Evolutionary conservation across 2,113 vertebrate genomes (phyloP), one percentile per base, ranked within the genome.

Genomic region (Alethe diademata): DNA sequence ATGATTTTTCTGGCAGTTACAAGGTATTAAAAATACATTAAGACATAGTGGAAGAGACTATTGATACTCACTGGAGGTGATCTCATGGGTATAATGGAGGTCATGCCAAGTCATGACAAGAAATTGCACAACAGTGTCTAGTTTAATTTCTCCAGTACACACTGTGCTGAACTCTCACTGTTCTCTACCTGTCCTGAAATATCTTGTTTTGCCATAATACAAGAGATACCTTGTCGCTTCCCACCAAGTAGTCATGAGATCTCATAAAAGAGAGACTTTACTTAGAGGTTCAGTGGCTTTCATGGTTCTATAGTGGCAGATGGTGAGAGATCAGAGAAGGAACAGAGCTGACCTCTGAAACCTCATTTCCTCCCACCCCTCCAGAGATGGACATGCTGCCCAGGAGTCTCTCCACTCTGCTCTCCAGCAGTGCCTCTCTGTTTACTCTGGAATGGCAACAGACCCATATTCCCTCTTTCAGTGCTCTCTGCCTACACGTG

Each of bases 1-100:
- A 60, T 78, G 72, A 93, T 91, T 93, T 83, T 94, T 93, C 85
- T 96, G 96, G 95, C 83, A 83, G 83, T 78, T 86, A 80, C 5
- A 22, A 53, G 50, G 8, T 96, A 96, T 96, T 96, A 96, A 97
- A 96, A 96, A 97, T 93, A 92, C 88, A 96, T 95, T 79, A 96
- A 83, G 85, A 79, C 48, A 35, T 64, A 82, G 56, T 70, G 62
- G 69, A 92, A 86, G 57, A 93, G 61, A 48, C 79, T 94, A 96
- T 92, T 94, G 95, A 88, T 96, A 88, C 85, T 92, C 7, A 1
- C 48, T 94, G 76, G 79, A 86, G 79, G 67, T 90, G 88, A 93
- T 94, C 93, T 95, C 93, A 84, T 78, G 78, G 69, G 67, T 86
- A 78, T 71, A 96, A 90, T 48, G 69, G 82, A 95, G 90, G 88